phyloP scores from a whole-genome alignment of 2,888 invertebrate genomes.

The Rotaria socialis region DNA sequence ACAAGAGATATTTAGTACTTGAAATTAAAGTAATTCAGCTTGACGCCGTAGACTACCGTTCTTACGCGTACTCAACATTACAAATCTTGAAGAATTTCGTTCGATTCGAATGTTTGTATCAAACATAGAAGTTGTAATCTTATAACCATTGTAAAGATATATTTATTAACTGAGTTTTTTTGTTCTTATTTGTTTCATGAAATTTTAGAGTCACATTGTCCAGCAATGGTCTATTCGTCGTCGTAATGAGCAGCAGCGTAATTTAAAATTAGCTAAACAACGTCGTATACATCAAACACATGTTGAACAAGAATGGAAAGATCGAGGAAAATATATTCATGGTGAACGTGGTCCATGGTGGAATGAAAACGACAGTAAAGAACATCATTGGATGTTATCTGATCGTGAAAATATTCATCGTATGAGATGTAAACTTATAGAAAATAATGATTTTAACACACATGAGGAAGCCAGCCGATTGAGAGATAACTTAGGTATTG shows the following conservation, averaged over 20 bases:
- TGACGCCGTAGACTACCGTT: too few relatives aligned
- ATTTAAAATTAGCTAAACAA: neutral
- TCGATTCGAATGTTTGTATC: too few relatives aligned
- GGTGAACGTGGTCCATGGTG: constrained; percentile 59
- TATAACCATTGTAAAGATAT: too few relatives aligned
- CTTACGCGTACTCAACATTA: too few relatives aligned
- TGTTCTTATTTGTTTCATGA: too few relatives aligned
- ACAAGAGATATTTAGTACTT: too few relatives aligned
- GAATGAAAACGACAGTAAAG: constrained; percentile 49
- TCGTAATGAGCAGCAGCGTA: constrained; percentile 37
- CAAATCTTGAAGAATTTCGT: too few relatives aligned
- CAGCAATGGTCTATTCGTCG: constrained; percentile 56
- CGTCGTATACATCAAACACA: constrained; percentile 62
- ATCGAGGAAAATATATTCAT: constrained; percentile 63
- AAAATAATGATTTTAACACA: constrained; percentile 64
- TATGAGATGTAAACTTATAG: constrained; percentile 66
- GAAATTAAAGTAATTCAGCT: too few relatives aligned
- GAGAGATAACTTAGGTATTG: constrained; percentile 64
- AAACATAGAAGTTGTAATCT: too few relatives aligned
- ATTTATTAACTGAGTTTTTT: too few relatives aligned
- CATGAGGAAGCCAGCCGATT: constrained; percentile 66
- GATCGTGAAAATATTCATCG: constrained; percentile 66
- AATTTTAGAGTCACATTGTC: constrained; percentile 62
- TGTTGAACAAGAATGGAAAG: constrained; percentile 64
- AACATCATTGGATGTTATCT: constrained; percentile 65